Percentiles rank a stretch among this genome's conserved stretches.
phyloP scores from a whole-genome alignment of 2,888 invertebrate genomes.

The Drosophila buzzatii region DNA sequence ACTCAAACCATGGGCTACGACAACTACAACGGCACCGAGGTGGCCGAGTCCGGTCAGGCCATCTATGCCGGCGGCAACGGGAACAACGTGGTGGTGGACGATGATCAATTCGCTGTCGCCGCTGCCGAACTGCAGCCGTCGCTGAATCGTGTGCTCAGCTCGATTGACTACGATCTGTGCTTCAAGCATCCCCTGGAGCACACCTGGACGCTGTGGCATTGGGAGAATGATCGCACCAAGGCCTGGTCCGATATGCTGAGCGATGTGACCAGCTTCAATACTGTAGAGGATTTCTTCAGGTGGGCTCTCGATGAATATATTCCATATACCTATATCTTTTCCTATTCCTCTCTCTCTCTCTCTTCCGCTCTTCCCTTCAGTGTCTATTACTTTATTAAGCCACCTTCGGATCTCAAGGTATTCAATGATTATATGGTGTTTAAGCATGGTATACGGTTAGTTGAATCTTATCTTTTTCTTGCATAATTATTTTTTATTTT shows the following conservation, averaged over 20 bases:
- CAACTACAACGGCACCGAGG: slow-evolving; percentile 38
- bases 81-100: slow-evolving; percentile 1
- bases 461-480: background rate
- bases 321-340: background rate
- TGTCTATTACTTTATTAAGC: slow-evolving; percentile 93
- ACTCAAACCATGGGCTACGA: slow-evolving; percentile 63
- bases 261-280: slow-evolving; percentile 96
- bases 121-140: slow-evolving; percentile 50
- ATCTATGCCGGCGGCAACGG: slow-evolving; percentile 18
- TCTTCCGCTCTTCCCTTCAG: slow-evolving; percentile 87
- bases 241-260: slow-evolving; percentile 96
- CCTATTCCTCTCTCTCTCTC: slow-evolving; percentile 76
- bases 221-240: slow-evolving; percentile 93
- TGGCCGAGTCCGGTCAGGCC: slow-evolving; percentile 27
- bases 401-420: slow-evolving; percentile 90
- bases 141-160: slow-evolving; percentile 46
- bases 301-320: slow-evolving; percentile 1
- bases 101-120: slow-evolving; percentile 35
- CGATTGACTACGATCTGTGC: slow-evolving; percentile 87
- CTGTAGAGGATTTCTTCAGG: slow-evolving; percentile 98
- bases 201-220: slow-evolving; percentile 99
- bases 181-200: slow-evolving; percentile 96
- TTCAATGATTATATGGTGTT: slow-evolving; percentile 93
- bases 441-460: slow-evolving; percentile 87
- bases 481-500: background rate